Conservation (phyloP, 2,113 vertebrate species). For the Pterocles gutturalis region DNA sequence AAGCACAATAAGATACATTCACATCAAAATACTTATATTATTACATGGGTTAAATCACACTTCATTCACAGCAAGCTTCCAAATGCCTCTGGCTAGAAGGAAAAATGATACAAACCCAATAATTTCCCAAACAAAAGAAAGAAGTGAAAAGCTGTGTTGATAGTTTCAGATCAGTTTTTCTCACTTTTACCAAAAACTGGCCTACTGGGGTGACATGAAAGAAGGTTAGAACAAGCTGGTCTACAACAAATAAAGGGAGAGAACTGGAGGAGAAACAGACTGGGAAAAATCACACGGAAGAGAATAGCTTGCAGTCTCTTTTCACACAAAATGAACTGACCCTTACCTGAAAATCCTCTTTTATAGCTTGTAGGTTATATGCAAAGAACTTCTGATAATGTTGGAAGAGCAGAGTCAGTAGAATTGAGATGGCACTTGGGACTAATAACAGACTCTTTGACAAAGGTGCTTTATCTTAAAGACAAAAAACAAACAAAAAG, state of each 20-base stretch:
- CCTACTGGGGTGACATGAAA: neutral
- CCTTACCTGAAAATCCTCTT: slow-evolving; percentile 82
- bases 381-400: slow-evolving; percentile 82
- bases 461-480: slow-evolving; percentile 84
- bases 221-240: neutral
- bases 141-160: neutral
- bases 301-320: neutral
- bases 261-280: neutral
- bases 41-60: neutral
- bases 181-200: neutral
- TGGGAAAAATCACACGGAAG: neutral
- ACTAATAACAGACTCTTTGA: slow-evolving; percentile 83
- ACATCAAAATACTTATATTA: neutral
- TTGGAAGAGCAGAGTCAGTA: slow-evolving; percentile 79
- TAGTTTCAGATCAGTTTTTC: slow-evolving; percentile 11
- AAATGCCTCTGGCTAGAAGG: neutral
- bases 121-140: neutral
- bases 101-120: neutral
- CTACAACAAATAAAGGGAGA: neutral
- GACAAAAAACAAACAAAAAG: slow-evolving; percentile 7
- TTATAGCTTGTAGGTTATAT: slow-evolving; percentile 82
- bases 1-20: neutral
- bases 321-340: neutral
- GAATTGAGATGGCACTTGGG: slow-evolving; percentile 78
- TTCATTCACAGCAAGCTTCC: neutral